Evolutionary conservation across 1,140 invertebrate genomes (phyloP).

Genomic region (Telenomus remus): DNA sequence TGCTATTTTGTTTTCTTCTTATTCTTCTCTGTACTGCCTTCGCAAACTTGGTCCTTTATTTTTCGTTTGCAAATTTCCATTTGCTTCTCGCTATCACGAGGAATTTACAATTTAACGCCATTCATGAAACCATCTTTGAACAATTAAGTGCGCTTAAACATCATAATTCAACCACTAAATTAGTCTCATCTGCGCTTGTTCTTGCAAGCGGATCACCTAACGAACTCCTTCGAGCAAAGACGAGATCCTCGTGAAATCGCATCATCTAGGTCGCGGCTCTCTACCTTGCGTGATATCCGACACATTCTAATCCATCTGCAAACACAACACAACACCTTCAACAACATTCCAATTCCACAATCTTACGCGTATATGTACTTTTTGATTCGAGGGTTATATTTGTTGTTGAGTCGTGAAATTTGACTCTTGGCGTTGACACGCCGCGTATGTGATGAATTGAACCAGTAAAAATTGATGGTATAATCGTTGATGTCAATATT

Average conservation of each 20-base stretch:
- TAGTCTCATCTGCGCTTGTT: not conserved
- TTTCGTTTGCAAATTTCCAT: too few species aligned
- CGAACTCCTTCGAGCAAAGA: not conserved
- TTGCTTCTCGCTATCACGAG: too few species aligned
- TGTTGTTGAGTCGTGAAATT: too few species aligned
- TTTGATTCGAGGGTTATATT: too few species aligned
- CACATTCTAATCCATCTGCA: constrained; percentile 11
- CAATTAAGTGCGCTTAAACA: not conserved
- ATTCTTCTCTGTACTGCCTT: not conserved
- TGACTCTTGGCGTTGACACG: too few species aligned
- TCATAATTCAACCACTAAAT: not conserved
- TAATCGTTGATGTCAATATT: too few species aligned
- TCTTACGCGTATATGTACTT: too few species aligned
- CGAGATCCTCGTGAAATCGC: too few species aligned
- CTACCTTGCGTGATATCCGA: constrained; percentile 8
- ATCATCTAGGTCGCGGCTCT: not conserved
- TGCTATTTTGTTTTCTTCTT: not conserved
- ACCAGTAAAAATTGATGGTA: too few species aligned
- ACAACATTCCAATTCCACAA: too few species aligned
- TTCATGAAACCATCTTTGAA: not conserved
- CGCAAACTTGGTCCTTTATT: not conserved
- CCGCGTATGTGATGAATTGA: too few species aligned
- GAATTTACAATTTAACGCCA: too few species aligned
- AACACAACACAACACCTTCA: constrained; percentile 4
- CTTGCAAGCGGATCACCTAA: not conserved